phyloP scores from a whole-genome alignment of 2,888 invertebrate species.

The Atethmia centrago region DNA sequence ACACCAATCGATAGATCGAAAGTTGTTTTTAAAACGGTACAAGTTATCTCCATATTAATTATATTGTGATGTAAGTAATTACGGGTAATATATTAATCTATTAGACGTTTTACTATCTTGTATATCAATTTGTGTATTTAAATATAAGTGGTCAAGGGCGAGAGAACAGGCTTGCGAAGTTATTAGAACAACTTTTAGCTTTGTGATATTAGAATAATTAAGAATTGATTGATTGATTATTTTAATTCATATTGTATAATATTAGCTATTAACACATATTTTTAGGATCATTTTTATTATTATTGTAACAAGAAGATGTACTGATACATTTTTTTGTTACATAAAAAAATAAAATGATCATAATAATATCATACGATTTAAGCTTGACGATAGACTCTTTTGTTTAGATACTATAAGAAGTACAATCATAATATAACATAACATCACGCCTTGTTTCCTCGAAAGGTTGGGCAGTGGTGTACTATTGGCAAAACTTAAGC shows the following conservation, averaged over 20 bases:
- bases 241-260: constrained; percentile 5
- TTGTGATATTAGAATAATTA: constrained; percentile 37
- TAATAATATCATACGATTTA: constrained; percentile 1
- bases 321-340: background rate
- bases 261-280: constrained; percentile 8
- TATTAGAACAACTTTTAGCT: constrained; percentile 48
- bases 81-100: constrained; percentile 53
- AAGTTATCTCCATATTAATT: constrained; percentile 41
- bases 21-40: constrained; percentile 56
- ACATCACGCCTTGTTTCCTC: too few relatives aligned
- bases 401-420: background rate
- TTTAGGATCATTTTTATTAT: too few relatives aligned
- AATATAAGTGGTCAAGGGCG: constrained; percentile 61
- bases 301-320: too few relatives aligned
- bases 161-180: constrained; percentile 40
- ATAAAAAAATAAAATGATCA: background rate
- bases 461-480: too few relatives aligned
- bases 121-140: constrained; percentile 48
- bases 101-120: constrained; percentile 56
- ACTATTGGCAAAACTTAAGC: too few relatives aligned
- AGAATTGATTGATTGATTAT: constrained; percentile 27
- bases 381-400: constrained; percentile 17
- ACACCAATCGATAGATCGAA: constrained; percentile 50
- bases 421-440: too few relatives aligned
- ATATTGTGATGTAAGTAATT: constrained; percentile 49